Conservation (phyloP, 2,888 invertebrate species). For the Euspilapteryx auroguttella region DNA sequence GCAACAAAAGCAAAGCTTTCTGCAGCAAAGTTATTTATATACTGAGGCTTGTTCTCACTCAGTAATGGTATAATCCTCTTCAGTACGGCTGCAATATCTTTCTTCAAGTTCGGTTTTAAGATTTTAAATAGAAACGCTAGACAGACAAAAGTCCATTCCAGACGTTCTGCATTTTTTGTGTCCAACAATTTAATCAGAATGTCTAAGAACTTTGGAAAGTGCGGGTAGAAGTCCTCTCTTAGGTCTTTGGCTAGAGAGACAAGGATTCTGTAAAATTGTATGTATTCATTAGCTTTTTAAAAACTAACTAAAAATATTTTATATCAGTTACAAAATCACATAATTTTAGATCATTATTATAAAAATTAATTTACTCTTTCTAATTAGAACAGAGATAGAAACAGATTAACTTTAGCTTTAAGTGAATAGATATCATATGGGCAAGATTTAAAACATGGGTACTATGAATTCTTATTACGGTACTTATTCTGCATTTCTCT, state of each 20-base stretch:
- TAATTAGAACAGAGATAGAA: too few relatives aligned
- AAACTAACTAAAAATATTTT: slow-evolving; percentile 3
- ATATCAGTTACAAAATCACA: not conserved
- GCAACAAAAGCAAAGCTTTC: slow-evolving; percentile 96
- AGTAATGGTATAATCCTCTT: slow-evolving; percentile 74
- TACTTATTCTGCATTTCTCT: too few relatives aligned
- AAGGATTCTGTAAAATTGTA: slow-evolving; percentile 73
- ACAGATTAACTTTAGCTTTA: too few relatives aligned
- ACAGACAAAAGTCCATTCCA: slow-evolving; percentile 85
- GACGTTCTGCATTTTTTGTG: slow-evolving; percentile 77
- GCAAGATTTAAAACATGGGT: too few relatives aligned
- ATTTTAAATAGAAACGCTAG: slow-evolving; percentile 91
- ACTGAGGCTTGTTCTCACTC: slow-evolving; percentile 75
- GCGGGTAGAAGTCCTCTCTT: slow-evolving; percentile 84
- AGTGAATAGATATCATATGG: too few relatives aligned
- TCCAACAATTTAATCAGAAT: slow-evolving; percentile 71
- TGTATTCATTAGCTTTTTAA: too few relatives aligned
- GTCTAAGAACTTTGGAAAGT: slow-evolving; percentile 77
- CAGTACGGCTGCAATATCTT: slow-evolving; percentile 75
- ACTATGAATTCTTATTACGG: too few relatives aligned
- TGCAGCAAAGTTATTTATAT: slow-evolving; percentile 91
- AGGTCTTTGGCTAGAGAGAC: slow-evolving; percentile 87
- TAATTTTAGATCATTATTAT: too few relatives aligned
- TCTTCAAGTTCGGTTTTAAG: slow-evolving; percentile 79
- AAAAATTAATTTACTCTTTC: too few relatives aligned